These are phyloP conservation scores for Andrena minutula DNA, from an alignment of 2,888 invertebrate species.

Conservation along the genomic window DNA sequence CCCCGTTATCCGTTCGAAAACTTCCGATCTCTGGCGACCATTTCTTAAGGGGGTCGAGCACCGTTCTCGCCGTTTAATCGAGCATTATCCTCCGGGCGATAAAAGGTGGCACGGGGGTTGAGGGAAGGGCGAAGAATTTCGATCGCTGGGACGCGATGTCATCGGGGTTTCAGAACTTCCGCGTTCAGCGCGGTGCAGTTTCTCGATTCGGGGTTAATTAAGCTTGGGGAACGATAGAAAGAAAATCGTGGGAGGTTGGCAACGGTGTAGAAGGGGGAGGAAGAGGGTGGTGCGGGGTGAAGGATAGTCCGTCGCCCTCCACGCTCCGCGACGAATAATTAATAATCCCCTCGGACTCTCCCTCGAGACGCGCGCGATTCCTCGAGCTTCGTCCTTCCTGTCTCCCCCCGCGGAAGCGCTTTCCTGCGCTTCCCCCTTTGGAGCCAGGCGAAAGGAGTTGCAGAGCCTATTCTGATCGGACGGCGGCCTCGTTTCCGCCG, in stretches of 20 bases:
- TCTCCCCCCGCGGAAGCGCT: neutral
- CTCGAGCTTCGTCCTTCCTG: neutral
- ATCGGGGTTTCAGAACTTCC: conserved; percentile 74
- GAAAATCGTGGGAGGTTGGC: conserved; percentile 34
- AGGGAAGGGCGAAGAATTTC: conserved; percentile 13
- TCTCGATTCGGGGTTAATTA: conserved; percentile 75
- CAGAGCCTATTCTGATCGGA: neutral
- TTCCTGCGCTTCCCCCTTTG: neutral
- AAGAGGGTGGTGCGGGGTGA: conserved; percentile 9
- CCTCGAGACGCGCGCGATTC: conserved; percentile 24
- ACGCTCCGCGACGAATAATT: conserved; percentile 63
- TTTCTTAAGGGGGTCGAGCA: conserved; percentile 42
- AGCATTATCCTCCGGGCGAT: conserved; percentile 38
- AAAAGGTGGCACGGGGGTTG: neutral
- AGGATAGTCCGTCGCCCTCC: conserved; percentile 32
- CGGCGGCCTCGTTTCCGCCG: conserved; percentile 9
- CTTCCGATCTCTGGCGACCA: conserved; percentile 45
- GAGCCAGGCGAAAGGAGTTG: no score
- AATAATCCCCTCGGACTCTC: conserved; percentile 56
- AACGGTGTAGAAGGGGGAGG: neutral
- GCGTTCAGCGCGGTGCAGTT: conserved; percentile 31
- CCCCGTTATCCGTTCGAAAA: conserved; percentile 31
- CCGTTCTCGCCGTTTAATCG: conserved; percentile 57
- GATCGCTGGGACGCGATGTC: conserved; percentile 51
- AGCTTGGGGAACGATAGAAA: conserved; percentile 50